Evolutionary conservation across 1,140 invertebrate genomes (phyloP), one percentile per base, ranked within the genome.

Genomic region (Ooceraea biroi): DNA sequence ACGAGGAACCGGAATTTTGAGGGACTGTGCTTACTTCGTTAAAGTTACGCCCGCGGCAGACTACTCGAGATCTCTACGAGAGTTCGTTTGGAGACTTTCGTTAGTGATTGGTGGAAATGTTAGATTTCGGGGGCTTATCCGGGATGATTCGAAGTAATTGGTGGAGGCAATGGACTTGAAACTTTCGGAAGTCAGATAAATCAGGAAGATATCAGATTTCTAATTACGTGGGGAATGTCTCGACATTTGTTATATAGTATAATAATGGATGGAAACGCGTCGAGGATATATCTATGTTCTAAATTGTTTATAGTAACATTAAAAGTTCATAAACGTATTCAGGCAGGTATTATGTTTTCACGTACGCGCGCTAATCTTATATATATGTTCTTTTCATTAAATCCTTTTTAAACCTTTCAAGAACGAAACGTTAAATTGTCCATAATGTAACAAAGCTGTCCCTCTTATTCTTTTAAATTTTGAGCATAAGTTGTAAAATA

Each of bases 41-140:
- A 78, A 78, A 78, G 74, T 78, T 78, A 68, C 74, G 74, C 74
- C 74, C 48, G 74, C 63, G 74, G 74, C 74, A n/a, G 74, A 68
- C 74, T 68, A 68, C 10, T 14, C 17, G 74, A 57, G 74, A 78
- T 78, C 63, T 78, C 48, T 5, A 30, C 57, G n/a, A 19, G 72
- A 74, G 72, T 61, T 78, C 74, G 48, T 78, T 78, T 78, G 68
- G 36, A 68, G 74, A 68, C 74, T 78, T 78, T 78, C 74, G 19
- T 25, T 78, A 44, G 48, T 68, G 74, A 78, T 78, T 78, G 61
- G 48, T 68, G 63, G 19, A 27, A 68, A 78, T 30, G 48, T 78
- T 78, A 68, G 74, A 78, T 68, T 78, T 7, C 11, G 48, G 17
- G 10, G 30, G 30, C 36, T 78, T 68, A 52, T 55, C 74, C 36